Evolutionary conservation across 2,797 vertebrate genomes (phyloP).

Genomic region (Cyclopterus lumpus): DNA sequence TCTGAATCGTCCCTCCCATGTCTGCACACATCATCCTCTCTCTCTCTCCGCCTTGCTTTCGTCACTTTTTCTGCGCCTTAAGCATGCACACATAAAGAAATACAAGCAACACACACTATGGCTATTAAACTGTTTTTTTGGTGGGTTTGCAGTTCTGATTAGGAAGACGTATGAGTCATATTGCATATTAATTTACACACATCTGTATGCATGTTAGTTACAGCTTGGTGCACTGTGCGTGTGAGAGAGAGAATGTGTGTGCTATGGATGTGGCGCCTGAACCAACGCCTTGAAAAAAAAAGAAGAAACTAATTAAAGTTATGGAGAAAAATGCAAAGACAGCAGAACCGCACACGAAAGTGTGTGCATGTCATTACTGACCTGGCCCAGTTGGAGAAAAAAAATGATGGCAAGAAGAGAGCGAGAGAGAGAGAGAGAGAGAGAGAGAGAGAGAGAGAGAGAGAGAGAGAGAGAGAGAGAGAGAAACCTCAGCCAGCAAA

Average conservation of each 20-base stretch:
- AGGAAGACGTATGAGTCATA: conserved; percentile 47
- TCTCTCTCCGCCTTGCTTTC: conserved; percentile 17
- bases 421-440: conserved; percentile 43
- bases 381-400: conserved; percentile 64
- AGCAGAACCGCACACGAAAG: conserved; percentile 72
- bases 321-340: conserved; percentile 76
- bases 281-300: conserved; percentile 70
- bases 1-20: conserved; percentile 41
- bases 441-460: conserved; percentile 19
- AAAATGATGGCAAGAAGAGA: conserved; percentile 53
- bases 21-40: conserved; percentile 34
- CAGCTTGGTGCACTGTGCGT: conserved; percentile 12
- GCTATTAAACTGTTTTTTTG: conserved; percentile 31
- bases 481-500: conserved; percentile 67
- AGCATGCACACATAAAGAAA: conserved; percentile 26
- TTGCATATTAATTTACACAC: conserved; percentile 59
- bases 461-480: conserved; percentile 8
- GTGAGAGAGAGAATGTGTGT: conserved; percentile 30
- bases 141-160: conserved; percentile 49
- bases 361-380: conserved; percentile 77
- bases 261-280: conserved; percentile 47
- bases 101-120: conserved; percentile 25
- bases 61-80: conserved; percentile 36
- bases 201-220: conserved; percentile 32
- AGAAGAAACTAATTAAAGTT: conserved; percentile 79